Evolutionary conservation across 2,888 invertebrate genomes (phyloP).

Genomic region (Ichneumoninae sp.): DNA sequence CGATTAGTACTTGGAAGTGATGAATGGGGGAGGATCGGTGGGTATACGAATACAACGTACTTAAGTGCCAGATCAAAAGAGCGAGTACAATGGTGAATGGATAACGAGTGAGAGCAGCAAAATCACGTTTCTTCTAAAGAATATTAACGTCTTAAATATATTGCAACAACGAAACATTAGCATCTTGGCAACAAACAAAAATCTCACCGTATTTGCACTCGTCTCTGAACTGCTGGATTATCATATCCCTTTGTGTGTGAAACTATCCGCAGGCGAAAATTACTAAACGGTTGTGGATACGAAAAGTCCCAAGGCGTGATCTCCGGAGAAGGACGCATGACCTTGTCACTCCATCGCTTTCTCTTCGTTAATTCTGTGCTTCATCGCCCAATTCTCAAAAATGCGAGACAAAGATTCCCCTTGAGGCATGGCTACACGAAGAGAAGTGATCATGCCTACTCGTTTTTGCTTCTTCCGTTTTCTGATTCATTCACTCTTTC

Average conservation of each 20-base stretch:
- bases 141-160: constrained; percentile 10
- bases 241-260: constrained; percentile 23
- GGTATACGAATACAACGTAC: constrained; percentile 59
- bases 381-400: constrained; percentile 21
- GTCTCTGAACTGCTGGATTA: constrained; percentile 28
- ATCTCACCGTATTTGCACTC: constrained; percentile 46
- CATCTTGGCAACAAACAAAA: constrained; percentile 35
- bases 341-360: constrained; percentile 39
- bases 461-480: constrained; percentile 35
- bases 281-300: constrained; percentile 40
- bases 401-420: constrained; percentile 13
- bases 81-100: constrained; percentile 23
- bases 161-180: constrained; percentile 25
- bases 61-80: constrained; percentile 21
- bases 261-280: constrained; percentile 23
- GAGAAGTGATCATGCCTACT: constrained; percentile 41
- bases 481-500: constrained; percentile 1
- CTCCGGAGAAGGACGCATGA: constrained; percentile 47
- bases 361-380: constrained; percentile 19
- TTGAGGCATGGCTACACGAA: constrained; percentile 10
- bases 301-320: constrained; percentile 49
- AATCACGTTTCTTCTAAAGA: constrained; percentile 43
- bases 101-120: constrained; percentile 42
- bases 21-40: constrained; percentile 51
- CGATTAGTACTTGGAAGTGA: constrained; percentile 34